phyloP scores from a whole-genome alignment of 1,140 invertebrate genomes.

The Drosophila sp. region DNA sequence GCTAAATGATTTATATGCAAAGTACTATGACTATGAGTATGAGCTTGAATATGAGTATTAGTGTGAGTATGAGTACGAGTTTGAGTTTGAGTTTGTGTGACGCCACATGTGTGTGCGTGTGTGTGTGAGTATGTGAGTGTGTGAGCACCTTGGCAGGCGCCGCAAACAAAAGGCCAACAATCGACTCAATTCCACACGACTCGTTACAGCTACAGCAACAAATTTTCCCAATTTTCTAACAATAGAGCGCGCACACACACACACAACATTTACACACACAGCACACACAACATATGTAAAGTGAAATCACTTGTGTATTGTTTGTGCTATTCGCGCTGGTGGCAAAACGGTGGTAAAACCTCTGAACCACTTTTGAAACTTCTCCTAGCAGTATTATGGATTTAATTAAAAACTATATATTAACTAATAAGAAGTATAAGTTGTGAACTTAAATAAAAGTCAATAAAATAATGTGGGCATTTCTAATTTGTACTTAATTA shows the following conservation, averaged over 20 bases:
- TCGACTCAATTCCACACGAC: conserved; percentile 65
- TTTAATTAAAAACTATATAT: conserved; percentile 8
- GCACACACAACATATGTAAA: conserved; percentile 10
- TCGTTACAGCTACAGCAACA: conserved; percentile 63
- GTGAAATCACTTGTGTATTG: conserved; percentile 48
- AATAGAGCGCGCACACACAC: conserved; percentile 51
- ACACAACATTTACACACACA: conserved; percentile 14
- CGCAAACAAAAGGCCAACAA: conserved; percentile 62
- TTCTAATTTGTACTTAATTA: too few species aligned
- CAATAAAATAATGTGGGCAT: too few species aligned
- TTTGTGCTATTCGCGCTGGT: conserved; percentile 12
- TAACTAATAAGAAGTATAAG: neutral
- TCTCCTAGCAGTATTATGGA: neutral
- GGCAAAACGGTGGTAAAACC: neutral
- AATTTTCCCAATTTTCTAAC: conserved; percentile 76
- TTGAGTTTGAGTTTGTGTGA: conserved; percentile 18
- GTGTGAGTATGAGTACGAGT: conserved; percentile 3
- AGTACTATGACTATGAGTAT: conserved; percentile 49
- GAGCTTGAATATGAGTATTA: conserved; percentile 9
- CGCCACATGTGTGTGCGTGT: conserved; percentile 4
- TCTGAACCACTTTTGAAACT: neutral
- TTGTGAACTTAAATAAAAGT: neutral
- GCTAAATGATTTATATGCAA: conserved; percentile 79
- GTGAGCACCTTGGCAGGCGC: conserved; percentile 35
- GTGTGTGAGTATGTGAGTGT: neutral